phyloP scores from a whole-genome alignment of 1,140 invertebrate genomes.

The Elymnias hypermnestra region DNA sequence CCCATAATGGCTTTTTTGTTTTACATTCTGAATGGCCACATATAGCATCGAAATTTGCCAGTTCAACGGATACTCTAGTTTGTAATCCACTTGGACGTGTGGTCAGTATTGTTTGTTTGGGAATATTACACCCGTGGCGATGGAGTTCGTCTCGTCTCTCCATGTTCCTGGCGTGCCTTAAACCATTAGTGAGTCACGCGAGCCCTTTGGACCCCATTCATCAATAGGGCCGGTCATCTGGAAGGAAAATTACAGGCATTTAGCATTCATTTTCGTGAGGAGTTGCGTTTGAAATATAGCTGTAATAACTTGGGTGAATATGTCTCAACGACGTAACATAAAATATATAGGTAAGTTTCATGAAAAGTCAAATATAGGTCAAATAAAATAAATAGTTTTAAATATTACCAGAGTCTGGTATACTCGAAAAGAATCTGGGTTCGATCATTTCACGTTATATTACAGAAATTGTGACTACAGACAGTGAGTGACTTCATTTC shows the following conservation, averaged over 20 bases:
- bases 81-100: conserved; percentile 63
- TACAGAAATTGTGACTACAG: too few species aligned
- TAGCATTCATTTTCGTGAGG: too few species aligned
- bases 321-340: too few species aligned
- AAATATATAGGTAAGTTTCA: too few species aligned
- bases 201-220: conserved; percentile 19
- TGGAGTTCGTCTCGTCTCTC: conserved; percentile 59
- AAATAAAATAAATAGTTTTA: too few species aligned
- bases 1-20: conserved; percentile 48
- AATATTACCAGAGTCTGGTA: too few species aligned
- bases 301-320: too few species aligned
- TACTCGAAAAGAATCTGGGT: too few species aligned
- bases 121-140: conserved; percentile 61
- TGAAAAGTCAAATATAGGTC: too few species aligned
- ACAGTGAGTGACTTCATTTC: too few species aligned
- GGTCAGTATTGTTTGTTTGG: conserved; percentile 69
- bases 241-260: conserved; percentile 16
- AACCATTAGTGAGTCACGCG: conserved; percentile 26
- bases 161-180: conserved; percentile 35
- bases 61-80: conserved; percentile 63
- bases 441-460: too few species aligned
- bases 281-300: too few species aligned
- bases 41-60: conserved; percentile 59
- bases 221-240: conserved; percentile 28
- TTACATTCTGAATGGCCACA: conserved; percentile 59